Evolutionary conservation across 2,113 vertebrate species (phyloP), one percentile per base, ranked within the genome.

Genomic region (Sceloporus tristichus): DNA sequence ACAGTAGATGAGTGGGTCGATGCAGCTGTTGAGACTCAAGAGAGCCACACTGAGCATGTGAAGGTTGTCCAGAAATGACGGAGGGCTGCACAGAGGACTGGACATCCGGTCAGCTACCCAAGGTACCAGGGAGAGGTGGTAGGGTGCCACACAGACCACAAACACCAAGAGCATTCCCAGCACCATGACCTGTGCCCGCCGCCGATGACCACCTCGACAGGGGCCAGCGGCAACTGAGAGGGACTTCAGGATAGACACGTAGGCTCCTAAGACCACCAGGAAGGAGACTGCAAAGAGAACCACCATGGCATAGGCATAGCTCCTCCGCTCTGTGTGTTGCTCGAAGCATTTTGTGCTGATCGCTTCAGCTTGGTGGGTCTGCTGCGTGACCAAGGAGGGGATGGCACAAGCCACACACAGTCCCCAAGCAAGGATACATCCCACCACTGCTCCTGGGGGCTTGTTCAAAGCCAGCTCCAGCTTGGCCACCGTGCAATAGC

Each of bases 21-120:
- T 88, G 94, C 95, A 96, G 91, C 96, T 95, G 92, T 96, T 95
- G 90, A 96, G 91, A 89, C 95, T 96, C 73, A 96, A 93, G 90
- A 97, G 91, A 59, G 90, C 96, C 85, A 97, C 89, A 0, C 93
- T 95, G 82, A 97, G 84, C 0, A 79, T 59, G 71, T 96, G 95
- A 68, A 94, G 91, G 87, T 96, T 48, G 0, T 95, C 87, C 56
- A 95, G 85, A 2, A 80, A 9, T 19, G 85, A 79, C 0, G 90
- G 70, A 25, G 94, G 68, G 0, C 2, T 27, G 0, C 94, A 96
- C 79, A 54, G 81, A 0, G 65, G 82, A 0, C 0, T 4, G 0
- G 85, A 5, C 84, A 84, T 86, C 78, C 0, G 87, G 53, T 79
- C 40, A 0, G 93, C 90, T 65, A 95, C 94, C 96, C 96, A 96